These are phyloP conservation scores for Phalanger gymnotis DNA, from an alignment of 2,797 vertebrate species.

Conservation along the genomic window DNA sequence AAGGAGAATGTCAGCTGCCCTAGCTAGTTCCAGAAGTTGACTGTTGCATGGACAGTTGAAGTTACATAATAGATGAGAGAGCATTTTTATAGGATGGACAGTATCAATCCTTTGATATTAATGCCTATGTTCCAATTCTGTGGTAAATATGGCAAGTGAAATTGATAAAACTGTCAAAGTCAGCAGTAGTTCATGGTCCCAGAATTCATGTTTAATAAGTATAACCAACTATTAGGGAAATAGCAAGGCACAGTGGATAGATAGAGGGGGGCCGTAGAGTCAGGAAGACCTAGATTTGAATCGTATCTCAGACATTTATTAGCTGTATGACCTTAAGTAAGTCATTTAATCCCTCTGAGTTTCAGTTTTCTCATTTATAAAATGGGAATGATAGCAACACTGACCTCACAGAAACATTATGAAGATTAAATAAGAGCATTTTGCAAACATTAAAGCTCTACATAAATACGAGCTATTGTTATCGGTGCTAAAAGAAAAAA, in stretches of 20 bases:
- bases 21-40: background rate
- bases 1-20: slow-evolving; percentile 2
- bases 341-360: background rate
- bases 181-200: background rate
- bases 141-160: background rate
- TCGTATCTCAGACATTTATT: background rate
- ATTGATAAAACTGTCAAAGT: background rate
- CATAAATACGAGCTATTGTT: background rate
- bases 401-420: background rate
- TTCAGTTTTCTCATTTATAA: background rate
- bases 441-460: background rate
- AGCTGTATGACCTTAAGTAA: background rate
- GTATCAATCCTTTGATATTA: background rate
- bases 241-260: background rate
- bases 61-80: background rate
- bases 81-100: background rate
- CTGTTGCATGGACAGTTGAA: background rate
- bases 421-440: background rate
- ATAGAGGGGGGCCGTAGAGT: background rate
- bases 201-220: background rate
- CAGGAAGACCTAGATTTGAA: background rate
- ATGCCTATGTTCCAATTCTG: background rate
- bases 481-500: background rate
- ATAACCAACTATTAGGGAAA: background rate
- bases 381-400: background rate